A percentile compares a stretch with the other conserved stretches of the same genome.
Evolutionary conservation across 2,113 vertebrate genomes (phyloP).

Genomic region (Dryoscopus gambensis): DNA sequence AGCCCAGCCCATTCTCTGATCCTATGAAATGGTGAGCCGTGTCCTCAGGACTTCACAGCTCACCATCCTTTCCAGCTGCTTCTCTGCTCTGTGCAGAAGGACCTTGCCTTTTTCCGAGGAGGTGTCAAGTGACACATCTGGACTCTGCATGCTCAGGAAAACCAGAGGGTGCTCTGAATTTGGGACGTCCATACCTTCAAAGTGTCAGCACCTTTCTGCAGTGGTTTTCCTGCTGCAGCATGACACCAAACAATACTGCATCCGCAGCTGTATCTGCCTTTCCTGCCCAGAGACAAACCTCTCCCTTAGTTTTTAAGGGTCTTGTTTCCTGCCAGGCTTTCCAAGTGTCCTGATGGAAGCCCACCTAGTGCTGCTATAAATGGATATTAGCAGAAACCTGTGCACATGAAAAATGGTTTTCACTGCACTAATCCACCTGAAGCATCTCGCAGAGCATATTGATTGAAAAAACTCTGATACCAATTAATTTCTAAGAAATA

Average conservation of each 20-base stretch:
- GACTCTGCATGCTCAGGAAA: background rate
- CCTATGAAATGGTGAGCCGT: background rate
- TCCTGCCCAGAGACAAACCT: background rate
- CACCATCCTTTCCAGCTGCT: background rate
- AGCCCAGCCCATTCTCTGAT: background rate
- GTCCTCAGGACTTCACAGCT: too few relatives aligned
- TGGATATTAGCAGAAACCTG: background rate
- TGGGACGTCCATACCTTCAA: background rate
- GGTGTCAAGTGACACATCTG: background rate
- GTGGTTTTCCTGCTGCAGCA: background rate
- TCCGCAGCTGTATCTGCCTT: background rate
- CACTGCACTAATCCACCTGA: background rate
- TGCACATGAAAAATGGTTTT: background rate
- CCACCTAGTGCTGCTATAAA: background rate
- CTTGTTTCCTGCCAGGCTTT: background rate
- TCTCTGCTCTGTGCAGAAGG: background rate
- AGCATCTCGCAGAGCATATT: background rate
- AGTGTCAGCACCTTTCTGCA: background rate
- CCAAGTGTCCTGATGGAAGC: background rate
- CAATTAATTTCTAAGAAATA: background rate
- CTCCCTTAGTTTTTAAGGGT: background rate
- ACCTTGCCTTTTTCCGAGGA: background rate
- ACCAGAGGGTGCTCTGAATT: background rate
- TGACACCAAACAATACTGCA: background rate
- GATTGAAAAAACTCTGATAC: background rate